Percentiles rank a stretch among this genome's conserved stretches.
phyloP scores from a whole-genome alignment of 2,888 invertebrate species.

The Carabus problematicus region DNA sequence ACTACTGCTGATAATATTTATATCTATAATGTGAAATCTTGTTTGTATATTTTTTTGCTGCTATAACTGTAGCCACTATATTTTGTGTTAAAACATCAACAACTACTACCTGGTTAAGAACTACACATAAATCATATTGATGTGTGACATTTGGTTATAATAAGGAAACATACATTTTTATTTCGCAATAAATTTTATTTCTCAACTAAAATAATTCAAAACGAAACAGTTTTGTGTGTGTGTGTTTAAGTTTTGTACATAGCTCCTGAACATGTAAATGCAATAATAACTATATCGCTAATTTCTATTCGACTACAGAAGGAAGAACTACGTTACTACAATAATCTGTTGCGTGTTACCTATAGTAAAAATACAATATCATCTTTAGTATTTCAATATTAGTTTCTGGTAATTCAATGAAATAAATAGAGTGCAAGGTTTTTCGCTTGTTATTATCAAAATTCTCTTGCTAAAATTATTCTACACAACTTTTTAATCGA shows the following conservation, averaged over 20 bases:
- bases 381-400: not conserved
- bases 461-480: slow-evolving; percentile 5
- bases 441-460: slow-evolving; percentile 25
- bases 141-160: slow-evolving; percentile 16
- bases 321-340: not conserved
- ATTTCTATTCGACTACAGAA: not conserved
- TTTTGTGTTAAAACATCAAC: too few relatives aligned
- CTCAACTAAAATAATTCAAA: slow-evolving; percentile 40
- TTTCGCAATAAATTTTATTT: slow-evolving; percentile 43
- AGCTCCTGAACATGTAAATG: slow-evolving; percentile 33
- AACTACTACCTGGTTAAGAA: too few relatives aligned
- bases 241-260: slow-evolving; percentile 17
- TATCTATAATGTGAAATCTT: too few relatives aligned
- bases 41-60: too few relatives aligned
- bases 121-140: slow-evolving; percentile 5
- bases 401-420: slow-evolving; percentile 19
- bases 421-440: slow-evolving; percentile 27
- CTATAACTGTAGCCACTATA: too few relatives aligned
- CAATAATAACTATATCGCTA: not conserved
- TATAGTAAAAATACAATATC: too few relatives aligned
- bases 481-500: too few relatives aligned
- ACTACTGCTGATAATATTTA: too few relatives aligned
- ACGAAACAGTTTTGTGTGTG: not conserved
- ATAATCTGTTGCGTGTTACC: too few relatives aligned
- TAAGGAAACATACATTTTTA: slow-evolving; percentile 25